A percentile compares a stretch with the other conserved stretches of the same genome.
phyloP scores from a whole-genome alignment of 2,113 vertebrate species.

The Nothocercus julius region DNA sequence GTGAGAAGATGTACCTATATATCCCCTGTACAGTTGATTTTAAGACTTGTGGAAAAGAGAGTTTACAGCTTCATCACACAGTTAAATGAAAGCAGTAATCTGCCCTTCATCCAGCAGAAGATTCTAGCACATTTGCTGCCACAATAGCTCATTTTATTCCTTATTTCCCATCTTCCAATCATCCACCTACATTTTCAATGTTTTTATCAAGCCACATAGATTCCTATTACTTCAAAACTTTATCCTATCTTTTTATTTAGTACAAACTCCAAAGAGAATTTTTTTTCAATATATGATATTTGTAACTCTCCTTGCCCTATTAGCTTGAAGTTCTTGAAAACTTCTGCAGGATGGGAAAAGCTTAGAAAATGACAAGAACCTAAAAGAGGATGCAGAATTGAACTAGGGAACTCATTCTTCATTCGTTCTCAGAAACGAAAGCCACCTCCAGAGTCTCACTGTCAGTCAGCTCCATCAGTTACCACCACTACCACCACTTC shows the following conservation, averaged over 20 bases:
- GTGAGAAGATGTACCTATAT: neutral
- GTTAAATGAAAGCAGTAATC: neutral
- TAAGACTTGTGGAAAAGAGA: neutral
- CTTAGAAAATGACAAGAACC: neutral
- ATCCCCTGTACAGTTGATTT: neutral
- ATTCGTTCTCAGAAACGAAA: neutral
- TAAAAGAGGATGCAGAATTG: neutral
- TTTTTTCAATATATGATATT: neutral
- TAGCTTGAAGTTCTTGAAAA: neutral
- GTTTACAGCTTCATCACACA: neutral
- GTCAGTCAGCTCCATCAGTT: neutral
- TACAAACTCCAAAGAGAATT: neutral
- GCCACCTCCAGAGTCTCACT: neutral
- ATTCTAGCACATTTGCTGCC: neutral
- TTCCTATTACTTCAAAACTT: neutral
- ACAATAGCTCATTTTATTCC: neutral
- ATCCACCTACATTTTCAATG: neutral
- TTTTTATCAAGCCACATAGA: neutral
- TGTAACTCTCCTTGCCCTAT: neutral
- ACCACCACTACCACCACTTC: accelerated
- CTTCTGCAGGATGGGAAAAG: neutral
- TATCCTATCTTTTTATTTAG: neutral
- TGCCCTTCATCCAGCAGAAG: neutral
- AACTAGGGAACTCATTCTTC: neutral
- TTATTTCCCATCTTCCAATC: neutral